Base-by-base conservation (phyloP, 2,888 invertebrate genomes). In the Ferdinandea cuprea region DNA sequence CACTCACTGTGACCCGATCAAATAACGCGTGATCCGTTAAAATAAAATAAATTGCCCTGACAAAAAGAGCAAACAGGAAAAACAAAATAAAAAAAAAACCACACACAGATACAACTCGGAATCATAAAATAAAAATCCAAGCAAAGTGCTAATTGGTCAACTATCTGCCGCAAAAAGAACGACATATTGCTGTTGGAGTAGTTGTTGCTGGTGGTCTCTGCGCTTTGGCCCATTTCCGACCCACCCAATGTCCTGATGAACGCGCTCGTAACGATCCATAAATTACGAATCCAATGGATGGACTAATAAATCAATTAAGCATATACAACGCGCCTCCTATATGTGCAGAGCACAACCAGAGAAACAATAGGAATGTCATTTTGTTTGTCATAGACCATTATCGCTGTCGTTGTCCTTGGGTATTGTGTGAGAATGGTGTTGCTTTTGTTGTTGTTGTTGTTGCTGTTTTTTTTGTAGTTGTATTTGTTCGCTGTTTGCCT, bases 261-360 rank as follows among this genome's bases (percentile, higher is more conserved):
- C 77, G 66, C 59, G 44, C 66, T 15, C 54, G 59, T 54, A 72
- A 66, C 77, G 81, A 81, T 81, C 71, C 81, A 81, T 81, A 81
- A 77, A 81, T 81, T 81, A 77, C 77, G 61, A 28, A 56, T 54
- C 77, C 81, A 81, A 71, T 76, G 81, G 77, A 77, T 81, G 61
- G 71, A 37, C 54, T 77, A 81, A 77, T 81, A 81, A 81, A 81
- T 81, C 81, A 81, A 81, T 81, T 81, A 81, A 77, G 76, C 35
- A 15, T 30, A 69, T 61, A 76, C 40, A 52, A 69, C 68, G 6
- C 35, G 28, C 25, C 3, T 3, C 30, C 15, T 28, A 28, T 28
- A 6, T 11, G 11, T 68, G 13, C 3, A 1, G 21, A 13, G 35
- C 17, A 37, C 37, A 37, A 8, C 30, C 15, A 25, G 77, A 32